A percentile compares a stretch with the other conserved stretches of the same genome.
Evolutionary conservation across 2,888 invertebrate species (phyloP).

Genomic region (Melolontha melolontha): DNA sequence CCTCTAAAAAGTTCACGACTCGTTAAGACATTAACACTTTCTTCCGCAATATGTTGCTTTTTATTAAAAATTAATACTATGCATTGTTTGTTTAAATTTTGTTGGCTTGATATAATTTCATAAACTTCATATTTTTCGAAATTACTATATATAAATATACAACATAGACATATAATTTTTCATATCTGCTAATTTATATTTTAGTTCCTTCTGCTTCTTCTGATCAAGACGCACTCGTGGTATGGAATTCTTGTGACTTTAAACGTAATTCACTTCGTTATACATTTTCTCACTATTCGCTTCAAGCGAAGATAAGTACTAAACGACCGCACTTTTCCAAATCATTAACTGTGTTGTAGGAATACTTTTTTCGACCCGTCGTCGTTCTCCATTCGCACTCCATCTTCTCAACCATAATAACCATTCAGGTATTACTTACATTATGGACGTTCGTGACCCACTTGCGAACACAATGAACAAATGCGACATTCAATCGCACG

Average conservation of each 20-base stretch:
- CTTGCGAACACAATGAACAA: constrained; percentile 3
- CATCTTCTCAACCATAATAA: constrained; percentile 13
- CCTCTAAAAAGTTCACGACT: too few relatives aligned
- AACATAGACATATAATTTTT: background rate
- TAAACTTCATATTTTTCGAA: too few relatives aligned
- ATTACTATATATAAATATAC: too few relatives aligned
- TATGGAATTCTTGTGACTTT: constrained; percentile 5
- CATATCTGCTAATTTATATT: background rate
- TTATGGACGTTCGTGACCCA: constrained; percentile 1
- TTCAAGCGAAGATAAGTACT: background rate
- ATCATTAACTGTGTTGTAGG: constrained; percentile 4
- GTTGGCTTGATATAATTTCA: too few relatives aligned
- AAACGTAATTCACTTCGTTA: background rate
- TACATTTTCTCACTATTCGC: background rate
- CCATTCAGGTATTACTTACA: background rate
- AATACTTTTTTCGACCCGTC: background rate
- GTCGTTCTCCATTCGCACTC: background rate
- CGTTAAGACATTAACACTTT: too few relatives aligned
- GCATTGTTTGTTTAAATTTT: too few relatives aligned
- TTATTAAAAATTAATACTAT: too few relatives aligned
- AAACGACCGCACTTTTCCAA: constrained; percentile 8
- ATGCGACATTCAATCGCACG: background rate
- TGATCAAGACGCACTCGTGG: background rate
- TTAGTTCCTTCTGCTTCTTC: background rate
- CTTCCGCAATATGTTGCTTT: too few relatives aligned